These are phyloP conservation scores for Notodonta ziczac DNA, from an alignment of 2,888 invertebrate species.

Conservation along the genomic window DNA sequence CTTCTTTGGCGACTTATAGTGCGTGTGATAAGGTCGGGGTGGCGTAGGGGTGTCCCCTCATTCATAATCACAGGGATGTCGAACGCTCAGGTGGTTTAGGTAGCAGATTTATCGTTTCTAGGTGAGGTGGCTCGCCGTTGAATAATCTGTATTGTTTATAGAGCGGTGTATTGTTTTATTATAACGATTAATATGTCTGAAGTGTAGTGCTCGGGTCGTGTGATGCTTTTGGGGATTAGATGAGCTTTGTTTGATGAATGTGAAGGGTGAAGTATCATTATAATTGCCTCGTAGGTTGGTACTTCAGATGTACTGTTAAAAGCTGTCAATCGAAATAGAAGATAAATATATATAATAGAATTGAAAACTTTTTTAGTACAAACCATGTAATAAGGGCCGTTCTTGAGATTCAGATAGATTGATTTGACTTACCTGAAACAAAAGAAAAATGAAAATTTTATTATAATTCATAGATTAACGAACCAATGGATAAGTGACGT, in stretches of 20 bases:
- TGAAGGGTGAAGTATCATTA: slow-evolving; percentile 1
- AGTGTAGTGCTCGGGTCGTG: slow-evolving; percentile 27
- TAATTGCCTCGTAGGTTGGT: background rate
- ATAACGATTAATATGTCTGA: slow-evolving; percentile 42
- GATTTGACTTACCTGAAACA: background rate
- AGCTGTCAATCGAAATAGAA: too few species aligned
- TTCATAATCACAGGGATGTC: slow-evolving; percentile 78
- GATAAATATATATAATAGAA: background rate
- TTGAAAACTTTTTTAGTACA: background rate
- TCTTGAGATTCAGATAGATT: background rate
- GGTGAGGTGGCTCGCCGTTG: slow-evolving; percentile 66
- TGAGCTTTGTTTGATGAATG: slow-evolving; percentile 2
- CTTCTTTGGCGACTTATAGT: slow-evolving; percentile 23
- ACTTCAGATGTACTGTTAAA: background rate
- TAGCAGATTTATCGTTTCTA: slow-evolving; percentile 77
- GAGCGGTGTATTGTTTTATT: slow-evolving; percentile 51
- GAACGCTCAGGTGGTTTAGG: slow-evolving; percentile 81
- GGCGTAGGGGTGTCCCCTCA: slow-evolving; percentile 58
- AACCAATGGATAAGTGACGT: too few species aligned
- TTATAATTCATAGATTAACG: too few species aligned
- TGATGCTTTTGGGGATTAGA: slow-evolving; percentile 22
- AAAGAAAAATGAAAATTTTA: slow-evolving; percentile 10
- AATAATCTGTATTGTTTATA: slow-evolving; percentile 72
- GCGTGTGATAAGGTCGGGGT: slow-evolving; percentile 39
- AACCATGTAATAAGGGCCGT: background rate